Evolutionary conservation across 1,140 invertebrate genomes (phyloP).

Genomic region (Drosophila baimaii): DNA sequence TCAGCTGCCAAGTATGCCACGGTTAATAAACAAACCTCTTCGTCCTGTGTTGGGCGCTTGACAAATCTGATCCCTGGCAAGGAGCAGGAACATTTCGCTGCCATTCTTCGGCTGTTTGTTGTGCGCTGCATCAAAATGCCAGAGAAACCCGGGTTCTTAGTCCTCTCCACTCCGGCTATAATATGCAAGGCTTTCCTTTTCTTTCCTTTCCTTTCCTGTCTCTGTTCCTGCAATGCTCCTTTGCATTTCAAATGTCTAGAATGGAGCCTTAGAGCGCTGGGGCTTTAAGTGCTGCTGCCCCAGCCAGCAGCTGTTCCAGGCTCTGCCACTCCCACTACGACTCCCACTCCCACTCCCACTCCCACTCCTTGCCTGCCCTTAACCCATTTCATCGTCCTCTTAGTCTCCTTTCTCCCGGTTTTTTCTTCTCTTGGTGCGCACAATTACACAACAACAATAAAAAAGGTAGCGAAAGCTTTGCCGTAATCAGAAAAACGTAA

Average conservation of each 20-base stretch:
- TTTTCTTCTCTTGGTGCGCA: slow-evolving; percentile 64
- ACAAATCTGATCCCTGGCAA: slow-evolving; percentile 26
- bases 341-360: background rate
- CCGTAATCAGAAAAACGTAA: slow-evolving; percentile 81
- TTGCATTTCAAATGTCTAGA: slow-evolving; percentile 61
- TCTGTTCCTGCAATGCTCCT: slow-evolving; percentile 43
- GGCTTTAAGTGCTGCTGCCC: slow-evolving; percentile 29
- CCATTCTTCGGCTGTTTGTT: slow-evolving; percentile 27
- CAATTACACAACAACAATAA: slow-evolving; percentile 77
- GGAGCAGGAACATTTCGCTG: slow-evolving; percentile 26
- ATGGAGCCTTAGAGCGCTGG: slow-evolving; percentile 20
- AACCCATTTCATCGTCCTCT: slow-evolving; percentile 64
- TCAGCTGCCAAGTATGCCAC: slow-evolving; percentile 23
- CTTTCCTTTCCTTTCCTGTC: background rate
- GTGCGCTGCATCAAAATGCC: slow-evolving; percentile 30
- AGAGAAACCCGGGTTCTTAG: slow-evolving; percentile 4
- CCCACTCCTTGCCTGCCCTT: slow-evolving; percentile 17
- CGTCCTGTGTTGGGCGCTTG: background rate
- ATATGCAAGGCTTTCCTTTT: slow-evolving; percentile 31
- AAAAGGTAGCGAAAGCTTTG: slow-evolving; percentile 44
- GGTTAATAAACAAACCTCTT: slow-evolving; percentile 42
- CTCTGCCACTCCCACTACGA: background rate
- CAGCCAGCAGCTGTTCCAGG: slow-evolving; percentile 17
- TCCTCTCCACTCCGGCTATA: slow-evolving; percentile 12
- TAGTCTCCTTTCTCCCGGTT: slow-evolving; percentile 29